Evolutionary conservation across 2,888 invertebrate genomes (phyloP).

Genomic region (Protula sp.): DNA sequence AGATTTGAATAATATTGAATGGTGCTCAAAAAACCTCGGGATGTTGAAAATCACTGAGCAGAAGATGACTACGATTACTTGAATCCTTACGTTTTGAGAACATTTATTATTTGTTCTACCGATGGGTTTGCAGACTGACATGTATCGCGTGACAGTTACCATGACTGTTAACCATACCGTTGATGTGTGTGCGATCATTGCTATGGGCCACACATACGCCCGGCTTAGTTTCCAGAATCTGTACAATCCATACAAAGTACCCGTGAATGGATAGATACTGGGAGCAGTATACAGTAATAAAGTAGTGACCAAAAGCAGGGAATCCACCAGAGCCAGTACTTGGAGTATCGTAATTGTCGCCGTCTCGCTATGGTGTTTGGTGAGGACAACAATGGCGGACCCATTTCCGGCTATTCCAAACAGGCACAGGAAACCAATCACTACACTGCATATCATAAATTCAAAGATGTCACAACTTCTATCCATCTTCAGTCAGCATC

Average conservation of each 20-base stretch:
- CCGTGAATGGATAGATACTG: neutral
- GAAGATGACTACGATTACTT: constrained; percentile 14
- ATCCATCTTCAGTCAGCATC: too few species aligned
- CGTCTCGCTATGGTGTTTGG: constrained; percentile 10
- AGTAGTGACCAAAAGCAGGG: constrained; percentile 2
- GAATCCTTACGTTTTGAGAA: constrained; percentile 1
- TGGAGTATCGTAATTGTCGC: constrained; percentile 9
- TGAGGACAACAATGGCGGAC: constrained; percentile 5
- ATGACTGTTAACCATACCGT: constrained; percentile 25
- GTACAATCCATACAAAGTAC: neutral
- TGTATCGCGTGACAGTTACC: constrained; percentile 21
- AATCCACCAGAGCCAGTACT: constrained; percentile 7
- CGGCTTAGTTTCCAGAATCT: neutral
- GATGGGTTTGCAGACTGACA: constrained; percentile 17
- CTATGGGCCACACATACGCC: constrained; percentile 22
- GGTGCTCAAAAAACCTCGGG: constrained; percentile 25
- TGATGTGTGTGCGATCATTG: constrained; percentile 22
- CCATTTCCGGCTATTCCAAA: constrained; percentile 8
- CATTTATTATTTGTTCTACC: neutral
- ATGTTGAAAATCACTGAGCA: constrained; percentile 22
- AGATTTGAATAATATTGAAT: too few species aligned
- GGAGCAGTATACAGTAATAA: constrained; percentile 7
- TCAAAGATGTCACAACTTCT: constrained; percentile 6
- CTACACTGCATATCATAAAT: constrained; percentile 5
- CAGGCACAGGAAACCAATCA: constrained; percentile 10